Percentiles rank a stretch among this genome's conserved stretches.
Conservation (phyloP, 2,797 vertebrate genomes). For the Lacerta agilis region DNA sequence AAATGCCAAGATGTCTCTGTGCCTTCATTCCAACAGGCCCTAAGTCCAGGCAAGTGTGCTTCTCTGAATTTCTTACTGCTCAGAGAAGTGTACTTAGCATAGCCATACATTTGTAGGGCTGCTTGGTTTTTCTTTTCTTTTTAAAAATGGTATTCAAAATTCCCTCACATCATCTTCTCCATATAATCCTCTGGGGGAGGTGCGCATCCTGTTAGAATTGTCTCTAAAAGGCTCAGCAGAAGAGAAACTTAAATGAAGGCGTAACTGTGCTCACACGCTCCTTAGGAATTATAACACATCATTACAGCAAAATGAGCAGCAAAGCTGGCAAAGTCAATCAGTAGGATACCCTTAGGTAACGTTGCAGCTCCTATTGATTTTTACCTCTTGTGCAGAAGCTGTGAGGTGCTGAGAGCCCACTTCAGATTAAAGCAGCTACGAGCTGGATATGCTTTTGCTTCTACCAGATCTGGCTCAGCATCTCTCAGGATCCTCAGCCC, state of each 20-base stretch:
- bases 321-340: slow-evolving; percentile 61
- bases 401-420: not conserved
- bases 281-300: slow-evolving; percentile 59
- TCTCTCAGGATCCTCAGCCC: not conserved
- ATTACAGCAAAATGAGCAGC: slow-evolving; percentile 42
- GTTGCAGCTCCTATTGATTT: slow-evolving; percentile 49
- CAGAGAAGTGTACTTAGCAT: not conserved
- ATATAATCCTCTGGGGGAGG: not conserved
- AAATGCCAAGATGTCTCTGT: not conserved
- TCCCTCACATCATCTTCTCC: not conserved
- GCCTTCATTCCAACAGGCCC: not conserved
- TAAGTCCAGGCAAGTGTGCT: not conserved
- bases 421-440: not conserved
- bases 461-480: not conserved
- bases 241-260: slow-evolving; percentile 52
- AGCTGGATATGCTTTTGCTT: not conserved
- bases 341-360: slow-evolving; percentile 53
- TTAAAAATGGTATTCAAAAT: not conserved
- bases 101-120: not conserved
- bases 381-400: slow-evolving; percentile 32
- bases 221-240: not conserved
- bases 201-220: not conserved
- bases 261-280: slow-evolving; percentile 31
- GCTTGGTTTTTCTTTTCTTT: not conserved
- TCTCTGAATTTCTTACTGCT: not conserved